These are phyloP conservation scores for Parnassius mnemosyne DNA, from an alignment of 2,888 invertebrate species.

Conservation along the genomic window DNA sequence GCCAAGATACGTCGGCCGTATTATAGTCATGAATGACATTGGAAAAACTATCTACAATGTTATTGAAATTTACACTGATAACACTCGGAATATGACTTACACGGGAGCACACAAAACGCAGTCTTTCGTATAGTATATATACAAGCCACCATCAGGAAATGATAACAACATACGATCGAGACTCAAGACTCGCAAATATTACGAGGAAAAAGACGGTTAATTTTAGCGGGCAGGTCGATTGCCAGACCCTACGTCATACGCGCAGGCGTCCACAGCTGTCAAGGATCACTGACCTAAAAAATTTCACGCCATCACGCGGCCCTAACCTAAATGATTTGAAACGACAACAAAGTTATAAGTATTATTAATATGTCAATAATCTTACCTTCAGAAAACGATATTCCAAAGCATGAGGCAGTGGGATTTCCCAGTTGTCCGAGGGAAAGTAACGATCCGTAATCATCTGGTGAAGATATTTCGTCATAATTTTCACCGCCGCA, in stretches of 20 bases:
- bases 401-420: slow-evolving; percentile 41
- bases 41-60: slow-evolving; percentile 2
- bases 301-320: slow-evolving; percentile 66
- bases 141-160: slow-evolving; percentile 24
- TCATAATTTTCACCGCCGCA: slow-evolving; percentile 58
- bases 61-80: slow-evolving; percentile 14
- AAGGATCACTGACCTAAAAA: slow-evolving; percentile 74
- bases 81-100: slow-evolving; percentile 4
- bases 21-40: slow-evolving; percentile 17
- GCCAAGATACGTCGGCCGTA: too few species aligned
- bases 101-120: slow-evolving; percentile 12
- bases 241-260: slow-evolving; percentile 64
- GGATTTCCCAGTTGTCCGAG: slow-evolving; percentile 68
- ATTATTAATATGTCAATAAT: slow-evolving; percentile 28
- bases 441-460: slow-evolving; percentile 71
- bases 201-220: slow-evolving; percentile 51
- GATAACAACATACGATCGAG: slow-evolving; percentile 19
- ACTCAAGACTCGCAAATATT: slow-evolving; percentile 36
- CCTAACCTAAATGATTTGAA: slow-evolving; percentile 52
- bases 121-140: slow-evolving; percentile 16
- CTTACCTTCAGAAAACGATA: slow-evolving; percentile 53
- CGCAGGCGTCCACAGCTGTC: slow-evolving; percentile 74
- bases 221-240: slow-evolving; percentile 72
- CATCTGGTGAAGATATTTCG: slow-evolving; percentile 59
- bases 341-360: slow-evolving; percentile 30